Percentiles rank a stretch among this genome's conserved stretches.
Conservation (phyloP, 2,113 vertebrate genomes). For the Bettongia penicillata region DNA sequence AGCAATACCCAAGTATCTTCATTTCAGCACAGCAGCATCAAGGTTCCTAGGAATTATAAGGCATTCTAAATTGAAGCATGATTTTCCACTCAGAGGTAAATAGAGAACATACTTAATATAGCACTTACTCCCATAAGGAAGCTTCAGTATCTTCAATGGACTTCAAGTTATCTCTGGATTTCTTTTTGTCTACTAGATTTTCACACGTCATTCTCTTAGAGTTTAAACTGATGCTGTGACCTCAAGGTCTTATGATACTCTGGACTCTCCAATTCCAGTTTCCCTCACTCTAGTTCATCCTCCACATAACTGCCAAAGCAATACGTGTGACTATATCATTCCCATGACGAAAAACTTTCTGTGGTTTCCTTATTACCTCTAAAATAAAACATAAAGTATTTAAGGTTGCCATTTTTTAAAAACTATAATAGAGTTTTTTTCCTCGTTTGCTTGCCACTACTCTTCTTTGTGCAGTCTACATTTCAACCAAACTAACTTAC, state of each 20-base stretch:
- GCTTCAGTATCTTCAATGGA: neutral
- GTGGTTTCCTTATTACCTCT: neutral
- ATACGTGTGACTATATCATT: neutral
- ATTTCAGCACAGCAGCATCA: slow-evolving; percentile 28
- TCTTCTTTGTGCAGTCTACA: neutral
- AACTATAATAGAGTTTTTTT: neutral
- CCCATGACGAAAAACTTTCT: neutral
- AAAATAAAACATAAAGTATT: neutral
- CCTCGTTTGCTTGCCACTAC: neutral
- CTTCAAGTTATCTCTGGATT: neutral
- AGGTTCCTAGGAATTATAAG: neutral
- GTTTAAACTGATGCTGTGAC: neutral
- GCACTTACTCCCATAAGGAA: slow-evolving; percentile 9
- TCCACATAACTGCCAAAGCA: neutral
- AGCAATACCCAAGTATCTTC: slow-evolving; percentile 51
- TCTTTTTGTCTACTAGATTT: neutral
- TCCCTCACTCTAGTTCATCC: neutral
- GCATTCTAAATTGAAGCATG: slow-evolving; percentile 32
- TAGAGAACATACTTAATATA: neutral
- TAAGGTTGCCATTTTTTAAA: neutral
- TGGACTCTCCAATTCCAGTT: neutral
- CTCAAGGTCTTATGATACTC: neutral
- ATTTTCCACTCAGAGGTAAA: neutral
- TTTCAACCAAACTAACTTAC: neutral
- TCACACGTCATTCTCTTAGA: neutral